Conservation (phyloP, 2,797 vertebrate species). For the Vipera ursinii region DNA sequence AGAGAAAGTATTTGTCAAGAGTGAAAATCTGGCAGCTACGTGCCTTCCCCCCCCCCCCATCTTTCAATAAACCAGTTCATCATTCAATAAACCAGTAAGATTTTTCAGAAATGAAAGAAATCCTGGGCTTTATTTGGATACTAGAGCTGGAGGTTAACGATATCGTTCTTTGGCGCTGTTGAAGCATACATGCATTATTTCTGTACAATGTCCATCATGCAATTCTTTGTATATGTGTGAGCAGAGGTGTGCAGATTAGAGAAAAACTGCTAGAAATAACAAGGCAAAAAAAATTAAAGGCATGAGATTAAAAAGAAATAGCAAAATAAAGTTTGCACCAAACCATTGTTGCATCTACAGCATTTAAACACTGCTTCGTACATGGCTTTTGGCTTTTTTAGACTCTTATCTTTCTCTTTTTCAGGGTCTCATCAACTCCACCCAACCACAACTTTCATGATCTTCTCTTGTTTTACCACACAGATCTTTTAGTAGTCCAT, state of each 20-base stretch:
- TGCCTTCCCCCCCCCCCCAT: too few relatives aligned
- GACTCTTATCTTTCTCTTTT: background rate
- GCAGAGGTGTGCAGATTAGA: background rate
- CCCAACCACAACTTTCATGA: background rate
- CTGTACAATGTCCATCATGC: background rate
- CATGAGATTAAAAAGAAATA: background rate
- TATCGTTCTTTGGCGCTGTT: background rate
- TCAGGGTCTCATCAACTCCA: background rate
- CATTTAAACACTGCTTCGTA: background rate
- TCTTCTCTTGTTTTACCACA: background rate
- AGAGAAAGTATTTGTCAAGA: background rate
- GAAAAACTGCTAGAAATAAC: background rate
- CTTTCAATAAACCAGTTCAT: too few relatives aligned
- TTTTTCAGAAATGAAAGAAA: too few relatives aligned
- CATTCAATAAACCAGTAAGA: too few relatives aligned
- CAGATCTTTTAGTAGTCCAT: background rate
- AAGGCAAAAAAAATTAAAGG: background rate
- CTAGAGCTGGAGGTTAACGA: background rate
- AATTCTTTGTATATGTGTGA: background rate
- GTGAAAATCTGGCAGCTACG: too few relatives aligned
- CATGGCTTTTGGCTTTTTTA: background rate
- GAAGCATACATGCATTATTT: background rate
- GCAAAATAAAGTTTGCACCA: background rate
- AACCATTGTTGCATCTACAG: background rate
- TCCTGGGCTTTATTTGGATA: too few relatives aligned